These are phyloP conservation scores for Formica exsecta DNA, from an alignment of 1,140 invertebrate species.

Conservation along the genomic window DNA sequence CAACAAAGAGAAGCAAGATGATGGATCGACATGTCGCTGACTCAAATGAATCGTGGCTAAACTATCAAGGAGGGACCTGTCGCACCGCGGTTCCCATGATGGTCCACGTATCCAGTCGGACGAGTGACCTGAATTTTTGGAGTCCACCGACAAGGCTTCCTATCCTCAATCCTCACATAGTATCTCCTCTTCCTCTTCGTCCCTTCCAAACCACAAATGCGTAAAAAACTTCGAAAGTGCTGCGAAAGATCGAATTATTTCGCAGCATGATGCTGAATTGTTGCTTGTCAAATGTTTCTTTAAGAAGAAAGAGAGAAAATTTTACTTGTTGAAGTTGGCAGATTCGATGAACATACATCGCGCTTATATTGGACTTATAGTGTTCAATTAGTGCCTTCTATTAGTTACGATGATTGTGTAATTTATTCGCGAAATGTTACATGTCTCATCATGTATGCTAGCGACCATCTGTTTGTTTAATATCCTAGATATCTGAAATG, in stretches of 20 bases:
- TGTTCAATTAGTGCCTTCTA: slow-evolving; percentile 30
- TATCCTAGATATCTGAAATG: slow-evolving; percentile 32
- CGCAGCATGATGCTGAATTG: not conserved
- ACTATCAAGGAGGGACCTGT: slow-evolving; percentile 44
- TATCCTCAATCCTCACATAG: slow-evolving; percentile 49
- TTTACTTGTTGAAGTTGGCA: not conserved
- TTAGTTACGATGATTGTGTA: slow-evolving; percentile 51
- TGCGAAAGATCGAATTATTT: slow-evolving; percentile 9
- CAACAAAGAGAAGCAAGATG: not conserved
- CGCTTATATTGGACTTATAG: not conserved
- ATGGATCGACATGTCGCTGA: slow-evolving; percentile 37
- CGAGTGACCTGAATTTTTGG: slow-evolving; percentile 83
- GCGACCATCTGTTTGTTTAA: slow-evolving; percentile 52
- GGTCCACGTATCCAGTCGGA: slow-evolving; percentile 76
- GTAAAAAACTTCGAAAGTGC: not conserved
- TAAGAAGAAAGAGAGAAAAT: not conserved
- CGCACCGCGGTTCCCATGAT: slow-evolving; percentile 51
- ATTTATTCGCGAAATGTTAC: slow-evolving; percentile 32
- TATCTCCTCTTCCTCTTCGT: not conserved
- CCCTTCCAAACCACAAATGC: not conserved
- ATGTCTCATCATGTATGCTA: not conserved
- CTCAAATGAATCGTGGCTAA: slow-evolving; percentile 59
- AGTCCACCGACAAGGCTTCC: slow-evolving; percentile 60
- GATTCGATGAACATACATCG: not conserved
- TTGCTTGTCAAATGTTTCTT: not conserved